Conservation (phyloP, 2,888 invertebrate genomes). For the Calliopum simillimum region DNA sequence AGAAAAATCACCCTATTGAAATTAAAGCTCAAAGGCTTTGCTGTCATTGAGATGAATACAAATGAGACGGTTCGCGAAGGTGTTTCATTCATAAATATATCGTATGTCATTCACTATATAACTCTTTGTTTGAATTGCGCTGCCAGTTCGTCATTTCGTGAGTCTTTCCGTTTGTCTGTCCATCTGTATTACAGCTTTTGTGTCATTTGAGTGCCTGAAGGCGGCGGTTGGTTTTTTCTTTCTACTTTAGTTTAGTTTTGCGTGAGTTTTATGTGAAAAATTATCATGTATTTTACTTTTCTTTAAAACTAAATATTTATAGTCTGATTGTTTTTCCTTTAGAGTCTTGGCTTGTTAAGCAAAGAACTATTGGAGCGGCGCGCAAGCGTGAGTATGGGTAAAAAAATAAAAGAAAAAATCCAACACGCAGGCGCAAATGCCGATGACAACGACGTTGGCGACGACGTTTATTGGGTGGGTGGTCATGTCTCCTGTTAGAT, state of each 20-base stretch:
- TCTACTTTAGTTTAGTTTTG: slow-evolving; percentile 24
- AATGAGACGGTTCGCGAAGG: slow-evolving; percentile 15
- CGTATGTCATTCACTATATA: background rate
- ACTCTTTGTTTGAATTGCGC: too few species aligned
- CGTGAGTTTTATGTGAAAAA: background rate
- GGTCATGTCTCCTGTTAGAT: too few species aligned
- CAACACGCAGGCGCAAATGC: background rate
- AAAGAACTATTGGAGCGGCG: slow-evolving; percentile 27
- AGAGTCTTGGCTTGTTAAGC: background rate
- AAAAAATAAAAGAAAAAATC: background rate
- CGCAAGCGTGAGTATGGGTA: background rate
- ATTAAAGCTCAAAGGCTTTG: background rate
- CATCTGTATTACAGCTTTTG: slow-evolving; percentile 1
- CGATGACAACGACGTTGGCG: background rate
- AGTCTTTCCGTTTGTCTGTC: background rate
- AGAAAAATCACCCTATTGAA: background rate
- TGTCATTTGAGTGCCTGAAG: slow-evolving; percentile 20
- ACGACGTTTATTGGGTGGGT: background rate
- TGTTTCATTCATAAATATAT: slow-evolving; percentile 34
- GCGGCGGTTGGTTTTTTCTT: slow-evolving; percentile 4
- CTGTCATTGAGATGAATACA: slow-evolving; percentile 22
- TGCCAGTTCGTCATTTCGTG: background rate
- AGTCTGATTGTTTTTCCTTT: slow-evolving; percentile 25
- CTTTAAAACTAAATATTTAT: slow-evolving; percentile 8
- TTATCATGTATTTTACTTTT: slow-evolving; percentile 1